Conservation (phyloP, 1,140 invertebrate genomes). For the Colletes gigas region DNA sequence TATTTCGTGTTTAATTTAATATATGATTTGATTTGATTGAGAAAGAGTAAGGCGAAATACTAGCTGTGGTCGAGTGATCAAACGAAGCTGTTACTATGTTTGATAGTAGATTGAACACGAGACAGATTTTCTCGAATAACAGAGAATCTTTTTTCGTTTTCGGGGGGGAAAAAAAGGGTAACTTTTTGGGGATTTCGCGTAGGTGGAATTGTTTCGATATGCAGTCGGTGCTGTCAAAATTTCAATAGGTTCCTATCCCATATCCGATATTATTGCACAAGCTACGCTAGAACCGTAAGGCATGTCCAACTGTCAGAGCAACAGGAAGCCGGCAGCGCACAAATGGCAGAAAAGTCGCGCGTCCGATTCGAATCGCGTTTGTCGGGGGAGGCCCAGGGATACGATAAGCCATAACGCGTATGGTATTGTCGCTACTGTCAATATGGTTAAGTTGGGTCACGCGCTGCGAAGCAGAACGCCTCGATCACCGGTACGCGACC, state of each 20-base stretch:
- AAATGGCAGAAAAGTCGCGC: neutral
- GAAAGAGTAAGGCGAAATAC: too few relatives aligned
- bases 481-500: slow-evolving; percentile 27
- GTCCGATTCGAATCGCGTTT: slow-evolving; percentile 13
- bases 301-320: neutral
- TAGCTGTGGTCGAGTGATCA: too few relatives aligned
- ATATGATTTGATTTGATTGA: too few relatives aligned
- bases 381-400: neutral
- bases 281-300: too few relatives aligned
- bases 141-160: too few relatives aligned
- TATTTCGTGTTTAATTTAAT: too few relatives aligned
- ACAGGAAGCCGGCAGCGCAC: neutral
- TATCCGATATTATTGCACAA: too few relatives aligned
- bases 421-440: neutral
- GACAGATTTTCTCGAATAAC: too few relatives aligned
- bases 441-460: slow-evolving; percentile 37
- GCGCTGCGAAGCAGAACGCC: slow-evolving; percentile 13
- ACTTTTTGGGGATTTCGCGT: too few relatives aligned
- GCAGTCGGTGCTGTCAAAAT: neutral
- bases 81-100: too few relatives aligned
- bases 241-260: neutral
- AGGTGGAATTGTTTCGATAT: neutral
- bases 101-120: too few relatives aligned
- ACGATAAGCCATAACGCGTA: slow-evolving; percentile 19
- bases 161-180: too few relatives aligned